phyloP scores from a whole-genome alignment of 2,888 invertebrate genomes.

The Cotesia congregata region DNA sequence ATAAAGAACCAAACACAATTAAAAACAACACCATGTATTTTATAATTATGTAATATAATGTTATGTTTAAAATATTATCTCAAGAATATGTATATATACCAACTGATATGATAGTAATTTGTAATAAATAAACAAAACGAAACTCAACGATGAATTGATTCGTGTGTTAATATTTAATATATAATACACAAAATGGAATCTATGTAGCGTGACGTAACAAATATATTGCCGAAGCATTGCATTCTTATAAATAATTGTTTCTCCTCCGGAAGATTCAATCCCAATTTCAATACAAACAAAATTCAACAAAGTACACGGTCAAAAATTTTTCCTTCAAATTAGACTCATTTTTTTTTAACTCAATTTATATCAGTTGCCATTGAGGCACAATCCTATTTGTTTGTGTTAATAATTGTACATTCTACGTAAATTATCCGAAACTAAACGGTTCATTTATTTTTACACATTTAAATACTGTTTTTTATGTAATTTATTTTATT shows the following conservation, averaged over 20 bases:
- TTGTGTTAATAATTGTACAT: no score
- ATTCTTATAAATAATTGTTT: not conserved
- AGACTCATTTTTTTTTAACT: no score
- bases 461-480: no score
- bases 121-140: not conserved
- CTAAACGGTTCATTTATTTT: no score
- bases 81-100: no score
- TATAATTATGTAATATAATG: not conserved
- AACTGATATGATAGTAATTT: not conserved
- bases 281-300: not conserved
- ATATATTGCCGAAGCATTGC: slow-evolving; percentile 3
- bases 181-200: slow-evolving; percentile 1
- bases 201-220: slow-evolving; percentile 6
- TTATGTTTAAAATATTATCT: not conserved
- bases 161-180: not conserved
- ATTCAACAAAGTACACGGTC: not conserved
- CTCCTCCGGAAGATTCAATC: not conserved
- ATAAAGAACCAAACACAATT: slow-evolving; percentile 22
- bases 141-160: not conserved
- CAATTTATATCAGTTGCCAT: no score
- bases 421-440: no score
- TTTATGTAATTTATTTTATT: no score
- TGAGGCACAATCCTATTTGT: no score
- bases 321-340: no score
- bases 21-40: slow-evolving; percentile 32